phyloP scores from a whole-genome alignment of 1,140 invertebrate species.

The Pteromalus puparum region DNA sequence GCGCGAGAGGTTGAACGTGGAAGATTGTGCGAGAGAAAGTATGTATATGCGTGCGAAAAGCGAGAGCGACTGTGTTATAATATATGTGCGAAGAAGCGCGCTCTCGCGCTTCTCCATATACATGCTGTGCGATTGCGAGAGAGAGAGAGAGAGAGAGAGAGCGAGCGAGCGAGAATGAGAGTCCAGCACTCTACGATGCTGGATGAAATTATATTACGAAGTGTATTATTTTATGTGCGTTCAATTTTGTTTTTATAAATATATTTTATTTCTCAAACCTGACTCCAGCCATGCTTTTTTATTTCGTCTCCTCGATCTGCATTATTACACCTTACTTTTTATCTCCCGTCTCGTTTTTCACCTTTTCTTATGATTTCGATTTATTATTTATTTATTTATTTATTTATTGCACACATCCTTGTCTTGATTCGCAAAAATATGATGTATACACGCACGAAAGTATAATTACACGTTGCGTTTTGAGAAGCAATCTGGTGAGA shows the following conservation, averaged over 20 bases:
- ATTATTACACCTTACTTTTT: conserved; percentile 2
- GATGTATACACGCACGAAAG: background rate
- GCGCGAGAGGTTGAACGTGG: conserved; percentile 4
- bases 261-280: conserved; percentile 73
- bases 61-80: background rate
- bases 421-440: background rate
- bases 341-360: background rate
- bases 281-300: conserved; percentile 51
- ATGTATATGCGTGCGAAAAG: background rate
- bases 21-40: no score
- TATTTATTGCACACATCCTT: no score
- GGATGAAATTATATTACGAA: conserved; percentile 64
- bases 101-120: no score
- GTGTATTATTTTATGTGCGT: conserved; percentile 71
- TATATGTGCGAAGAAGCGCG: no score
- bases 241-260: conserved; percentile 74
- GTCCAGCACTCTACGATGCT: conserved; percentile 9
- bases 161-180: no score
- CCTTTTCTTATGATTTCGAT: no score
- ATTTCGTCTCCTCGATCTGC: background rate
- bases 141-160: no score
- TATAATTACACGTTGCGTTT: conserved; percentile 28
- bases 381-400: no score
- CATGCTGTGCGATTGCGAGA: no score
- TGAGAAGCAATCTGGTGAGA: conserved; percentile 22